Percentiles rank a stretch among this genome's conserved stretches.
Conservation (phyloP, 2,888 invertebrate genomes). For the Creontiades dilutus region DNA sequence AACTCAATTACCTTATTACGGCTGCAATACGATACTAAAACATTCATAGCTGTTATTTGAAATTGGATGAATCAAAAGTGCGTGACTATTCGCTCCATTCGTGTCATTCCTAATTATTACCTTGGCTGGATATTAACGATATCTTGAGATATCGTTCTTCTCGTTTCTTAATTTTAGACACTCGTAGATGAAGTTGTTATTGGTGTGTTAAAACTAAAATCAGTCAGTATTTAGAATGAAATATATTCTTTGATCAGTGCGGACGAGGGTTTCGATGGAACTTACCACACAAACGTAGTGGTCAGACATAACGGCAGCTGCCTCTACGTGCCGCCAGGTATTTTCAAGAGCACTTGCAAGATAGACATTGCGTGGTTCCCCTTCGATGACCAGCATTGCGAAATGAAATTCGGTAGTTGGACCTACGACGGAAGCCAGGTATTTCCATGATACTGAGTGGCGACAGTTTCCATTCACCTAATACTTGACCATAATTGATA, state of each 20-base stretch:
- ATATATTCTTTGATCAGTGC: conserved; percentile 84
- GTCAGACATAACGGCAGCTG: conserved; percentile 98
- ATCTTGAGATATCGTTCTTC: too few species aligned
- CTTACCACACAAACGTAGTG: conserved; percentile 99
- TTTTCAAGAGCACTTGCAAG: conserved; percentile 99
- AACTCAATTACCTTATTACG: too few species aligned
- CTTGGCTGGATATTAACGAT: too few species aligned
- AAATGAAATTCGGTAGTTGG: conserved; percentile 99
- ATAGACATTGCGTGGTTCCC: conserved; percentile 99
- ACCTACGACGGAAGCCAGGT: conserved; percentile 99
- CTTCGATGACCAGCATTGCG: conserved; percentile 99
- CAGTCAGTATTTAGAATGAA: neutral
- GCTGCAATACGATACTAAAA: too few species aligned
- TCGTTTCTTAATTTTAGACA: neutral
- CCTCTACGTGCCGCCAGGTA: conserved; percentile 99
- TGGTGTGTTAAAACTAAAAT: neutral
- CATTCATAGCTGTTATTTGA: too few species aligned
- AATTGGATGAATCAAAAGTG: too few species aligned
- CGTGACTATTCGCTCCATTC: too few species aligned
- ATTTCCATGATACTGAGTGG: conserved; percentile 77
- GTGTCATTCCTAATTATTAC: too few species aligned
- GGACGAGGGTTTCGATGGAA: conserved; percentile 99
- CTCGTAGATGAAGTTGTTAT: conserved; percentile 2
- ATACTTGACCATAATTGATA: too few species aligned
- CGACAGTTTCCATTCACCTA: too few species aligned